These are phyloP conservation scores for Papilio machaon DNA, from an alignment of 1,140 invertebrate genomes.

Conservation along the genomic window DNA sequence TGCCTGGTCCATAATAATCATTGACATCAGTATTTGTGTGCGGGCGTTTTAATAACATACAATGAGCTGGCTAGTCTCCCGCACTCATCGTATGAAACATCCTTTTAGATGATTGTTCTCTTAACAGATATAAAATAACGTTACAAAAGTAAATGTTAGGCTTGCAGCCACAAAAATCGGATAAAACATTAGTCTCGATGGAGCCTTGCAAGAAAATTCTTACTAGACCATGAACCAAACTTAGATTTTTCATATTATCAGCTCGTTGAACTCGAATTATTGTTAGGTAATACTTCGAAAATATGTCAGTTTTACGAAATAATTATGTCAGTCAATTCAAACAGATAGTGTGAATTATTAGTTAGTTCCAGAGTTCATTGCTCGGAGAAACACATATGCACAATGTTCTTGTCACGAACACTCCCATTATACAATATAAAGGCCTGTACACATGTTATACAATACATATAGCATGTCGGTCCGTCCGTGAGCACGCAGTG, in stretches of 20 bases:
- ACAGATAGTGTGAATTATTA: neutral
- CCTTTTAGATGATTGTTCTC: slow-evolving; percentile 4
- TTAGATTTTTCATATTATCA: too few relatives aligned
- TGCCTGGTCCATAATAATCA: neutral
- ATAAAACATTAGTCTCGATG: neutral
- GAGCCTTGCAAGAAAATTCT: neutral
- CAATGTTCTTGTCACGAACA: slow-evolving; percentile 32
- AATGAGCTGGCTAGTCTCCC: slow-evolving; percentile 12
- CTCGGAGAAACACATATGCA: neutral
- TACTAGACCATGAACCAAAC: neutral
- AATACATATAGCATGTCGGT: slow-evolving; percentile 55
- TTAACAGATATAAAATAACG: slow-evolving; percentile 24
- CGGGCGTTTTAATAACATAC: slow-evolving; percentile 14
- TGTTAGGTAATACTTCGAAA: neutral
- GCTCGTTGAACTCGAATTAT: neutral
- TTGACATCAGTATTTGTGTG: neutral
- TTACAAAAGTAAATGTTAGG: neutral
- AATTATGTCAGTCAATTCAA: neutral
- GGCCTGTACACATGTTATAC: slow-evolving; percentile 24
- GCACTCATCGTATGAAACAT: slow-evolving; percentile 15
- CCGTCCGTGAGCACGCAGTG: slow-evolving; percentile 66
- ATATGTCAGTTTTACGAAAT: neutral
- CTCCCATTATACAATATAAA: slow-evolving; percentile 28
- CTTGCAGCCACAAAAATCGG: neutral
- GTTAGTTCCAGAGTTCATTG: neutral